These are phyloP conservation scores for Apogon talboti DNA, from an alignment of 2,797 vertebrate species.

Conservation along the genomic window DNA sequence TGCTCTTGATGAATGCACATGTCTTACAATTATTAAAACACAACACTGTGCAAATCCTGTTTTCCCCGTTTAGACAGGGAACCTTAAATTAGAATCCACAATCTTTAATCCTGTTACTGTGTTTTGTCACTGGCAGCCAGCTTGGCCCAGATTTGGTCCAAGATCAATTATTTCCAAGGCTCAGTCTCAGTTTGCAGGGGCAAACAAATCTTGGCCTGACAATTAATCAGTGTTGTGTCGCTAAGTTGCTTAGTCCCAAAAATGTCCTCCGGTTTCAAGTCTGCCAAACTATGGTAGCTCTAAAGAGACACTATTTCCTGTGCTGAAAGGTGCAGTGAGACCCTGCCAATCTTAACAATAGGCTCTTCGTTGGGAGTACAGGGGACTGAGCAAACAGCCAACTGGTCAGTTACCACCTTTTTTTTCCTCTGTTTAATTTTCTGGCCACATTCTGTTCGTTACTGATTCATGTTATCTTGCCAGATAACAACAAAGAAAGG, in stretches of 20 bases:
- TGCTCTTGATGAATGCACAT: constrained; percentile 37
- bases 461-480: constrained; percentile 29
- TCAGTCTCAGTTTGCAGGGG: constrained; percentile 40
- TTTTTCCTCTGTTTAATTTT: constrained; percentile 17
- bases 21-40: constrained; percentile 43
- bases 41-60: constrained; percentile 44
- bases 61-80: constrained; percentile 44
- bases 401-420: constrained; percentile 45
- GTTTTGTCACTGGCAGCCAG: constrained; percentile 38
- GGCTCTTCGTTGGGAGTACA: constrained; percentile 25
- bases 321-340: constrained; percentile 27
- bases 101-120: constrained; percentile 58
- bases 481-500: constrained; percentile 14
- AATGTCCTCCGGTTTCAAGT: constrained; percentile 23
- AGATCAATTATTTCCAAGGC: constrained; percentile 65
- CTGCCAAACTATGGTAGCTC: constrained; percentile 46
- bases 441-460: constrained; percentile 20
- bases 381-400: constrained; percentile 38
- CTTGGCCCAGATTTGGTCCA: constrained; percentile 38
- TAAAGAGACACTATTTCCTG: constrained; percentile 9
- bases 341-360: constrained; percentile 52
- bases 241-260: constrained; percentile 21
- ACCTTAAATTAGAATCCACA: constrained; percentile 55
- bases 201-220: constrained; percentile 51
- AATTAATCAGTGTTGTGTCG: constrained; percentile 26